Percentiles rank a stretch among this genome's conserved stretches.
These are phyloP conservation scores for Chloroceryle amazona DNA, from an alignment of 2,797 vertebrate species.

Conservation along the genomic window DNA sequence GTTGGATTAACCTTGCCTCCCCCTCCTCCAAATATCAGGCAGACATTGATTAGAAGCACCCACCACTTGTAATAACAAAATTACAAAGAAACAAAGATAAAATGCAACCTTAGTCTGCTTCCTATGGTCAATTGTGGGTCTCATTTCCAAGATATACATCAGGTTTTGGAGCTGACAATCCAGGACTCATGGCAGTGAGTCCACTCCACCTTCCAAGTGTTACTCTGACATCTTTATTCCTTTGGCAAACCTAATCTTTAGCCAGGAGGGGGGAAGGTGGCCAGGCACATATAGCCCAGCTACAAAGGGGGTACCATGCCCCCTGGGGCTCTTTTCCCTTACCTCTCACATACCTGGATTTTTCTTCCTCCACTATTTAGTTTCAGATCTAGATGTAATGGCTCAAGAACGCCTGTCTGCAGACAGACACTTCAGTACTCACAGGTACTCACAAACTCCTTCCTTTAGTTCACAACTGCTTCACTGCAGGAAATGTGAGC, in stretches of 20 bases:
- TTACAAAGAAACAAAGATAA: neutral
- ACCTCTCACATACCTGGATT: neutral
- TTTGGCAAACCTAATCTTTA: neutral
- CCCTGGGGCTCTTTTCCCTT: neutral
- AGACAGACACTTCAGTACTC: neutral
- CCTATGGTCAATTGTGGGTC: accelerated
- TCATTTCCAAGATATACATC: neutral
- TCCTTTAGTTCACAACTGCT: neutral
- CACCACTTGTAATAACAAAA: neutral
- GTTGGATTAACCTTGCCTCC: neutral
- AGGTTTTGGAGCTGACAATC: neutral
- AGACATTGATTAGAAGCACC: neutral
- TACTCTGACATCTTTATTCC: neutral
- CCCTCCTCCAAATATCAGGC: neutral
- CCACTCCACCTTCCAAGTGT: neutral
- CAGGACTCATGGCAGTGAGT: neutral
- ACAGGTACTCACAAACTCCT: neutral
- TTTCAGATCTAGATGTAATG: neutral
- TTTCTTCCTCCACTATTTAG: neutral
- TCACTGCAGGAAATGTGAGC: neutral
- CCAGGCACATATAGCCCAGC: neutral
- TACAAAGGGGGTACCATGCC: neutral
- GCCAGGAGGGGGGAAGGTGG: neutral
- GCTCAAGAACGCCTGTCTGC: neutral
- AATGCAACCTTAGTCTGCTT: neutral